Evolutionary conservation across 2,113 vertebrate genomes (phyloP).

Genomic region (Pterocles burchelli): DNA sequence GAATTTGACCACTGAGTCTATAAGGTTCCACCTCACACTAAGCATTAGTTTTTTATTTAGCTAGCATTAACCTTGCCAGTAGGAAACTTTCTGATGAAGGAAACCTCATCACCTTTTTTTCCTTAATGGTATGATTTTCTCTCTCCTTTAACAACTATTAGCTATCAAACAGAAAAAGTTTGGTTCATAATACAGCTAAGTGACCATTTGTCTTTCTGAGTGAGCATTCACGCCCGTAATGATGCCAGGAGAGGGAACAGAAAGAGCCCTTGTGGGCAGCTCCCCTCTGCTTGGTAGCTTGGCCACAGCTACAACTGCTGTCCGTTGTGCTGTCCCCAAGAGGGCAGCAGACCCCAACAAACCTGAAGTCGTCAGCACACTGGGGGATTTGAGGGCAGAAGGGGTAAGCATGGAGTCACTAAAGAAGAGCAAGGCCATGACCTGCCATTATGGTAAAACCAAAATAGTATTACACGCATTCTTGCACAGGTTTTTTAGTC

Average conservation of each 20-base stretch:
- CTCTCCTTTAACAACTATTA: not conserved
- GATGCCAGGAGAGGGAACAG: not conserved
- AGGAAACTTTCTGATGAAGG: not conserved
- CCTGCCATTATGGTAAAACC: not conserved
- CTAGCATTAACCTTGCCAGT: not conserved
- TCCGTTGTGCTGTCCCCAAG: not conserved
- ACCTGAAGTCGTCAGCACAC: not conserved
- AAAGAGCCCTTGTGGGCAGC: not conserved
- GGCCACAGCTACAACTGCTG: not conserved
- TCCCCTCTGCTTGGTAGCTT: accelerated
- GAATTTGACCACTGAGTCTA: not conserved
- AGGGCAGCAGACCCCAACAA: accelerated
- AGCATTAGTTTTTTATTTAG: not conserved
- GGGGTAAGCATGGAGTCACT: not conserved
- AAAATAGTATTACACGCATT: accelerated
- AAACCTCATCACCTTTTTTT: not conserved
- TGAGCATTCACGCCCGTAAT: not conserved
- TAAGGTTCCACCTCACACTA: not conserved
- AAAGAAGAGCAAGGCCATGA: not conserved
- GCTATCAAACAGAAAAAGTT: not conserved
- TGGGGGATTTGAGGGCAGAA: not conserved
- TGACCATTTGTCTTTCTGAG: not conserved
- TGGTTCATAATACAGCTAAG: not conserved
- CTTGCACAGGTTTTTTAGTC: not conserved
- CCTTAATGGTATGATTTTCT: accelerated